Base-by-base conservation (phyloP, 64 coral and sea anemone genomes). In the Montipora foliosa region DNA sequence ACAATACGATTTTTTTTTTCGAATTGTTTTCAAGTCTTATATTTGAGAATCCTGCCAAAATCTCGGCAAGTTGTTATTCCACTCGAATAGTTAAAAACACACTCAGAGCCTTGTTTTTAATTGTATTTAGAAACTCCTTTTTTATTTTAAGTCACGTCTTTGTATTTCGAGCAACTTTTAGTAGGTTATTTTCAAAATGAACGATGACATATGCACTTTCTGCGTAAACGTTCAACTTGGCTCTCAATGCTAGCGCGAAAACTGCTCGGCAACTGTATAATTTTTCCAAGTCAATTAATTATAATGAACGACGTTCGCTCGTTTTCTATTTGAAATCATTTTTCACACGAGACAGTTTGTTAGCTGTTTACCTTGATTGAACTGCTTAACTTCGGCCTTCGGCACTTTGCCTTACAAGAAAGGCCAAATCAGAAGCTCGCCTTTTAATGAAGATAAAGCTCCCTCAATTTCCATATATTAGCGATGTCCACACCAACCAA, bases 361-460 rank as follows among this genome's bases (percentile, higher is more conserved):
- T 19, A 5, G 14, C 6, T 4, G 11, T 47, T 78, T 5, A 15
- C 46, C 53, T 4, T 19, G 19, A 78, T 69, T 37, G 6, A 86
- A 47, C 19, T 51, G 9, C 11, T 37, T 19, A 47, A 0, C 6
- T 71, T 71, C 9, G 2, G 12, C 15, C 61, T 1, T 49, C 15
- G 8, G 53, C 68, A 66, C 50, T 86, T 67, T 2, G 47, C 62
- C 8, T 67, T 10, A 47, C 62, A 11, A 49, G 3, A 10, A 86
- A 17, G 24, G 66, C 46, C 17, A 49, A 70, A 49, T 72, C 47
- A 12, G 49, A 7, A 86, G 16, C 37, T 37, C 16, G n/a, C 47
- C 47, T 46, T 49, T 49, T 69, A 84, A 84, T 84, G 16, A 67
- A 51, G 61, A 84, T 66, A 68, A 86, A 69, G 14, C 24, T 72